A percentile compares a stretch with the other conserved stretches of the same genome.
phyloP scores from a whole-genome alignment of 2,888 invertebrate species.

The Anoncus sp. region DNA sequence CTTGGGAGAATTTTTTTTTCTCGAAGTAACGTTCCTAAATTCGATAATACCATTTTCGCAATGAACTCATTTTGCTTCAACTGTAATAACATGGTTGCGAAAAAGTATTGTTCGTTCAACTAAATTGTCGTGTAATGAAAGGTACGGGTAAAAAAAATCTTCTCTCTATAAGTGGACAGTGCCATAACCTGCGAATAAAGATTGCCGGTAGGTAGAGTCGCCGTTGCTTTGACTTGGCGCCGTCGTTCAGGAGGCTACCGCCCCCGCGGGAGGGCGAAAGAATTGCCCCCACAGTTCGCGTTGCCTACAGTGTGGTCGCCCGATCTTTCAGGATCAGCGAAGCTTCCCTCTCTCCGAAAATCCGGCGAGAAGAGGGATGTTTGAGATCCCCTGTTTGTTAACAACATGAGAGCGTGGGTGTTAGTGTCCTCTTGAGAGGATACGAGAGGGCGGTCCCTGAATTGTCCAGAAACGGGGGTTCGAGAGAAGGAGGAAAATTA shows the following conservation, averaged over 20 bases:
- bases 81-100: not conserved
- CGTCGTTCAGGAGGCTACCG: conserved; percentile 74
- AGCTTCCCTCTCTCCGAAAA: conserved; percentile 12
- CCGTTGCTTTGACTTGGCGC: conserved; percentile 68
- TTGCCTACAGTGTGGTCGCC: conserved; percentile 38
- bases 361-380: conserved; percentile 74
- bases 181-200: conserved; percentile 15
- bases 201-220: conserved; percentile 46
- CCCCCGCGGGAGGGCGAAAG: conserved; percentile 76
- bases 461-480: conserved; percentile 51
- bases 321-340: not conserved
- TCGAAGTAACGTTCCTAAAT: not conserved
- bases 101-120: not conserved
- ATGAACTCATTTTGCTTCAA: not conserved
- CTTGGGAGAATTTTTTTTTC: not conserved
- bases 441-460: conserved; percentile 65
- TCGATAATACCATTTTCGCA: not conserved
- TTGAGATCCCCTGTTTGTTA: conserved; percentile 40
- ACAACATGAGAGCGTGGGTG: conserved; percentile 43
- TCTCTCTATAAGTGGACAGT: conserved; percentile 4
- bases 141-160: not conserved
- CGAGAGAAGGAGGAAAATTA: conserved; percentile 60
- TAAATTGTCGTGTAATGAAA: not conserved
- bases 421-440: conserved; percentile 55
- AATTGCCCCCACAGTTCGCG: conserved; percentile 21